Evolutionary conservation across 2,888 invertebrate genomes (phyloP), one percentile per base, ranked within the genome.

Genomic region (Ectemnius continuus): DNA sequence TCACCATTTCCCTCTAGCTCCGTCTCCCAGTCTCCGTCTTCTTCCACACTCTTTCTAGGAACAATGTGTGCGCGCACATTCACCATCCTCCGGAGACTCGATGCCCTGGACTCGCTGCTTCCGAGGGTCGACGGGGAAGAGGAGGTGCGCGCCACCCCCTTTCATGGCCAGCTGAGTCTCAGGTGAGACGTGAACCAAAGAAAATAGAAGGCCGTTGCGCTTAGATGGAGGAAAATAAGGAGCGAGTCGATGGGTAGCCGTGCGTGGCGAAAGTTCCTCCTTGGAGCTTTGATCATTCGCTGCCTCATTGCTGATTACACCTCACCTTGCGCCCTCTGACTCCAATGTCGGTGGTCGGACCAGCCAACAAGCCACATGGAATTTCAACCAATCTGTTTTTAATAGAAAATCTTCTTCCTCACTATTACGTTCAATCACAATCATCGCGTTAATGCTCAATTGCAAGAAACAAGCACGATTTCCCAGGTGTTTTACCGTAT

Each of bases 151-250:
- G 36, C 36, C 36, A 36, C 36, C n/a, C 14, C 68, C 61, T 75
- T 70, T 75, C 73, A 76, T 72, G 70, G 77, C 62, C 74, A 84
- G 82, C 79, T 84, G 78, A 76, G 72, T 75, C 79, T 74, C 81
- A 79, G 79, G 79, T 81, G 81, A 81, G 75, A 79, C 75, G 82
- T 70, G 69, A 80, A 79, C 81, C 16, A 74, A 79, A 76, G 77
- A 74, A 75, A 78, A 74, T 76, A 77, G 74, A 67, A 71, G 60
- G 59, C 70, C 74, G 65, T 70, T 60, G 67, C 75, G 8, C 11
- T 36, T 36, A 36, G 36, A 1, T 6, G 63, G 70, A 78, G 70
- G 81, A 77, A 80, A 80, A 79, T 74, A 82, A 83, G 78, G 79
- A 79, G 76, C 72, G 69, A 36, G 8, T 8, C 36, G 36, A 11